A percentile compares a stretch with the other conserved stretches of the same genome.
phyloP scores from a whole-genome alignment of 2,113 vertebrate genomes.

The Scalopus aquaticus region DNA sequence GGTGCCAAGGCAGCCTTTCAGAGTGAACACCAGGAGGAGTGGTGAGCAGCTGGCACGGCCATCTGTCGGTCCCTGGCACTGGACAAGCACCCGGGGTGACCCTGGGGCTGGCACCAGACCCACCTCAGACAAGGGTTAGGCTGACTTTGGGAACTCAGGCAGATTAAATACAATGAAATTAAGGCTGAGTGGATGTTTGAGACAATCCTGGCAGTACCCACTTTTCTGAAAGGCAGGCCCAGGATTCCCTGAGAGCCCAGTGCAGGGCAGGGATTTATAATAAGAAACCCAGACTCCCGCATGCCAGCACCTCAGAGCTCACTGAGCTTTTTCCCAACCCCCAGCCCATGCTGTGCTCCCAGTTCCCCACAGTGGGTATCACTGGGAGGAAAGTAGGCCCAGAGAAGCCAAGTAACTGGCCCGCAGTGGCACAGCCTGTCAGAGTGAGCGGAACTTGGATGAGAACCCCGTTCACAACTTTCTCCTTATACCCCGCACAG shows the following conservation, averaged over 20 bases:
- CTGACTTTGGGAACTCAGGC: background rate
- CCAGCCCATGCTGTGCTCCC: background rate
- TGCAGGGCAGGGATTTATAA: background rate
- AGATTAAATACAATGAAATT: background rate
- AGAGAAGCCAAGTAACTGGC: background rate
- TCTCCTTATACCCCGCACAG: background rate
- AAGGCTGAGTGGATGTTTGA: background rate
- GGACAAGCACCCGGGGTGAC: background rate
- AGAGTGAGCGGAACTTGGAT: background rate
- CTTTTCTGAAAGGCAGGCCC: background rate
- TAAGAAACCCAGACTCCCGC: background rate
- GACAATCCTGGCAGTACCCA: background rate
- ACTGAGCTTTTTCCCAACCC: background rate
- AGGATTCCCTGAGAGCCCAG: background rate
- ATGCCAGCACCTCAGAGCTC: accelerated
- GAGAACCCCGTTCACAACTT: background rate
- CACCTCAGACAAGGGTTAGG: background rate
- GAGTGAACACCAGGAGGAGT: background rate
- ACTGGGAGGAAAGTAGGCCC: background rate
- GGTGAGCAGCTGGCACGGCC: accelerated
- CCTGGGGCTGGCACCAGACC: background rate
- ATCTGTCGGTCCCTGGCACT: accelerated
- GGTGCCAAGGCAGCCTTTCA: background rate
- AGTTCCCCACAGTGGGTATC: accelerated
- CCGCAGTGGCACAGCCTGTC: background rate